A percentile compares a stretch with the other conserved stretches of the same genome.
phyloP scores from a whole-genome alignment of 2,113 vertebrate genomes.

The Myanophis thanlyinensis region DNA sequence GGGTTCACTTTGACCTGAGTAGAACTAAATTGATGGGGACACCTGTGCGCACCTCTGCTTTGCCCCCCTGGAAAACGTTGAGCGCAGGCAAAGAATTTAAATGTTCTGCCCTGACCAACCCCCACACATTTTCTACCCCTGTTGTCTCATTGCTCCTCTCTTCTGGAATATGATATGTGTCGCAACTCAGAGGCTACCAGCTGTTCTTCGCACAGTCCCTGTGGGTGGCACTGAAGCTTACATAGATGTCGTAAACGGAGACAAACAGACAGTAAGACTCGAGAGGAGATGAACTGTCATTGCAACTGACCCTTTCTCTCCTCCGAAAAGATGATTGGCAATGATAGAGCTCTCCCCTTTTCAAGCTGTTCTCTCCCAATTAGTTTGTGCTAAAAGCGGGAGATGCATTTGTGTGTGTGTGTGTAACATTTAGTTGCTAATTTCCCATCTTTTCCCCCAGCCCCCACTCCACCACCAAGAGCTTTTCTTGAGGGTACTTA shows the following conservation, averaged over 20 bases:
- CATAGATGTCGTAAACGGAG: not conserved
- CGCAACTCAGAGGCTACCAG: not conserved
- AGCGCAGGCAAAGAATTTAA: not conserved
- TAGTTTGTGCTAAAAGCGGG: conserved; percentile 42
- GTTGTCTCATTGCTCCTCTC: not conserved
- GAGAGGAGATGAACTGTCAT: not conserved
- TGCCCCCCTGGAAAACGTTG: not conserved
- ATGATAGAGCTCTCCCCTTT: not conserved
- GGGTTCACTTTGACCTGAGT: not conserved
- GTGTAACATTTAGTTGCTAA: conserved; percentile 47
- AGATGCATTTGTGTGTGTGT: conserved; percentile 24
- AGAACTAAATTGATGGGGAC: not conserved
- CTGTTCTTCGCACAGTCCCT: not conserved
- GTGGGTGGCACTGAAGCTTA: too few species aligned
- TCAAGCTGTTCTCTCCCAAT: conserved; percentile 34
- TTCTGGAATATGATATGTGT: not conserved
- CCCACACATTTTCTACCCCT: not conserved
- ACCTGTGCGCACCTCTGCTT: not conserved
- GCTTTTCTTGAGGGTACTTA: conserved; percentile 1
- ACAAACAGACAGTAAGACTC: not conserved
- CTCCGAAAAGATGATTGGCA: not conserved
- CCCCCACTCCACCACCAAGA: not conserved
- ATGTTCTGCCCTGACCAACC: not conserved
- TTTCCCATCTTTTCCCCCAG: not conserved
- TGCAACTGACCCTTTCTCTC: not conserved